phyloP scores from a whole-genome alignment of 2,888 invertebrate species.

The Cistogaster globosa region DNA sequence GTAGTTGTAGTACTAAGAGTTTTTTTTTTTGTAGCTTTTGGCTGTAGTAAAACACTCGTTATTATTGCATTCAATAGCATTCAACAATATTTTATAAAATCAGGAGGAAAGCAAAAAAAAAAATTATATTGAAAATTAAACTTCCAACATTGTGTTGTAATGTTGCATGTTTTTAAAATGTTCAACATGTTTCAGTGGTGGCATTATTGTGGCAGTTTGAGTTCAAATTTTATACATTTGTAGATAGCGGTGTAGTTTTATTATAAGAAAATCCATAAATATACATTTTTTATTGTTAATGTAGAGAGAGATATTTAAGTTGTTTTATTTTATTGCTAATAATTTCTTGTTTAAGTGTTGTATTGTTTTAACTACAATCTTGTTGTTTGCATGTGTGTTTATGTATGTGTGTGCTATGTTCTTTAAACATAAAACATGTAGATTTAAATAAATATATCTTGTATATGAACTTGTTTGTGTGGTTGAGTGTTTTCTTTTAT shows the following conservation, averaged over 20 bases:
- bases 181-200: slow-evolving; percentile 67
- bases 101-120: not conserved
- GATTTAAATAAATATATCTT: not conserved
- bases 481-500: slow-evolving; percentile 8
- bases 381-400: not conserved
- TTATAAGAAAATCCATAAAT: slow-evolving; percentile 28
- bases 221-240: slow-evolving; percentile 12
- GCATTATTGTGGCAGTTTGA: slow-evolving; percentile 14
- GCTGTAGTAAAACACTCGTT: slow-evolving; percentile 51
- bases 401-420: not conserved
- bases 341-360: slow-evolving; percentile 22
- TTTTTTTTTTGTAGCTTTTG: slow-evolving; percentile 37
- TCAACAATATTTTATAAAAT: slow-evolving; percentile 64
- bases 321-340: slow-evolving; percentile 40
- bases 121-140: slow-evolving; percentile 15
- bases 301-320: not conserved
- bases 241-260: slow-evolving; percentile 4
- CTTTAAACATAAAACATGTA: too few relatives aligned
- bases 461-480: not conserved
- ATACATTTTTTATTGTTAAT: slow-evolving; percentile 24
- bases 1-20: slow-evolving; percentile 13
- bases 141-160: slow-evolving; percentile 55
- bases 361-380: not conserved
- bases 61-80: slow-evolving; percentile 62
- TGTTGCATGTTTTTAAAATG: slow-evolving; percentile 67